Evolutionary conservation across 1,140 invertebrate genomes (phyloP).

Genomic region (Dinothrombium tinctorium): DNA sequence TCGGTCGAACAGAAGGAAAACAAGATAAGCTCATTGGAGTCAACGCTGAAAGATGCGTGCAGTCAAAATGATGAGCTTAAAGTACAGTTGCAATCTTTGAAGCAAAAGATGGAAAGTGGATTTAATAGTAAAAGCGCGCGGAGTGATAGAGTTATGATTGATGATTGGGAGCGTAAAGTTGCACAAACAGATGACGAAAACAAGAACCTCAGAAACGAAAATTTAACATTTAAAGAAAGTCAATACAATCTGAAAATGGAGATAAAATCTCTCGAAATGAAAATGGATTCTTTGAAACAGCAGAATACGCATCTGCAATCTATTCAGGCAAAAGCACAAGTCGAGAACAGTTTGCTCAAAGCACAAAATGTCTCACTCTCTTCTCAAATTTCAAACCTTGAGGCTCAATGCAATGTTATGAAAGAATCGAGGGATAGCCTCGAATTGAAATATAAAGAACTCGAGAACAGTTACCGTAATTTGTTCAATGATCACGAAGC

Average conservation of each 20-base stretch:
- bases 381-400: conserved; percentile 55
- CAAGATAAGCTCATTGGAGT: no score
- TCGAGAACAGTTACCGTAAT: conserved; percentile 40
- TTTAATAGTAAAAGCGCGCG: no score
- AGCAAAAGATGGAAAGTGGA: no score
- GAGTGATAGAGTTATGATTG: background rate
- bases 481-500: conserved; percentile 58
- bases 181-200: conserved; percentile 21
- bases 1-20: no score
- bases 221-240: conserved; percentile 21
- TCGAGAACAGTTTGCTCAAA: conserved; percentile 60
- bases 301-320: conserved; percentile 35
- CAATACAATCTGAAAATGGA: conserved; percentile 22
- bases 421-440: conserved; percentile 62
- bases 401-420: conserved; percentile 53
- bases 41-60: no score
- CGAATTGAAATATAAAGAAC: conserved; percentile 19
- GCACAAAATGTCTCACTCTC: conserved; percentile 58
- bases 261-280: conserved; percentile 15
- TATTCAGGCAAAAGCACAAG: conserved; percentile 57
- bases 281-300: conserved; percentile 17
- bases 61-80: no score
- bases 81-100: no score
- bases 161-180: conserved; percentile 1
- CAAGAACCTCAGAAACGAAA: conserved; percentile 19